Percentiles rank a stretch among this genome's conserved stretches.
phyloP scores from a whole-genome alignment of 2,888 invertebrate genomes.

The Mycalesis mineus region DNA sequence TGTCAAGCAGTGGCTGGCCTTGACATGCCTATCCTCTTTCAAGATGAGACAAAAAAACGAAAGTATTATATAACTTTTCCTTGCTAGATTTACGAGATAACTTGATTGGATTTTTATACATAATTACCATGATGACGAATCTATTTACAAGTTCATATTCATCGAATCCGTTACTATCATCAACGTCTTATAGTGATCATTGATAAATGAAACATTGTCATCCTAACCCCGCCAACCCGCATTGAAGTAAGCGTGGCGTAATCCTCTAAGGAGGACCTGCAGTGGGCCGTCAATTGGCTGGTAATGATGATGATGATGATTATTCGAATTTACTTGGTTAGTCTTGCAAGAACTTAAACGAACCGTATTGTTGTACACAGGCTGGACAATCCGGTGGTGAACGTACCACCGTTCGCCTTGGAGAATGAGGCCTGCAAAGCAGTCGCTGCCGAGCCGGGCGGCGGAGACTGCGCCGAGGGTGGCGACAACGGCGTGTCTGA shows the following conservation, averaged over 20 bases:
- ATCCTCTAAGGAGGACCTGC: too few species aligned
- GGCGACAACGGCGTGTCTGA: slow-evolving; percentile 65
- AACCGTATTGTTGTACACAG: slow-evolving; percentile 38
- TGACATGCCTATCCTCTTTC: slow-evolving; percentile 7
- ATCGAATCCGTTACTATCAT: too few species aligned
- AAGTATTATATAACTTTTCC: slow-evolving; percentile 11
- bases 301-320: too few species aligned
- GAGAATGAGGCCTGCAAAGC: slow-evolving; percentile 55
- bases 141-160: too few species aligned
- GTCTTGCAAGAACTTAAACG: too few species aligned
- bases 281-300: too few species aligned
- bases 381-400: slow-evolving; percentile 74
- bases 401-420: slow-evolving; percentile 65
- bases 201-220: too few species aligned
- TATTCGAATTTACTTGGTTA: too few species aligned
- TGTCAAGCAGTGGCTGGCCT: slow-evolving; percentile 5
- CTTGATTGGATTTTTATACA: neutral
- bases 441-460: slow-evolving; percentile 46
- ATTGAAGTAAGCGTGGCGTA: too few species aligned
- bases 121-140: neutral
- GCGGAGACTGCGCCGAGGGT: slow-evolving; percentile 50
- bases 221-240: too few species aligned
- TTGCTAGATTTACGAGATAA: neutral
- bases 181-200: too few species aligned
- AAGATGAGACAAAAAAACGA: slow-evolving; percentile 6